These are phyloP conservation scores for Flexamia atlantica DNA, from an alignment of 2,888 invertebrate genomes.

Conservation along the genomic window DNA sequence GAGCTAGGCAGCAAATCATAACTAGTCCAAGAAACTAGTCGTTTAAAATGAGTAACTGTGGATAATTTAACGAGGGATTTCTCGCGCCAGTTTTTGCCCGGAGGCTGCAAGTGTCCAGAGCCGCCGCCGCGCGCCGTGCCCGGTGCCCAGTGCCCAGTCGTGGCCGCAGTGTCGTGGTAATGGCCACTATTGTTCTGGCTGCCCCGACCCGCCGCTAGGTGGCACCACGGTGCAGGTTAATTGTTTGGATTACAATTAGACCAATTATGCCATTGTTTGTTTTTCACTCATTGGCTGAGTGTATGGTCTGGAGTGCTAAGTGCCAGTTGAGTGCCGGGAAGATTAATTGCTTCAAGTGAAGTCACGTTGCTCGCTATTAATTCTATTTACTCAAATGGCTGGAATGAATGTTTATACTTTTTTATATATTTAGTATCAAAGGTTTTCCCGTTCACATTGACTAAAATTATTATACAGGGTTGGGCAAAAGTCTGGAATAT, in stretches of 20 bases:
- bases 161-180: slow-evolving; percentile 30
- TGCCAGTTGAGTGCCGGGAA: background rate
- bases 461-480: no score
- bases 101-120: no score
- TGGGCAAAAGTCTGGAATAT: no score
- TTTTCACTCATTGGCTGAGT: background rate
- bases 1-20: background rate
- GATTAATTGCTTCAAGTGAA: background rate
- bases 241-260: slow-evolving; percentile 44
- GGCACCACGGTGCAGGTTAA: slow-evolving; percentile 13
- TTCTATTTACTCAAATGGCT: no score
- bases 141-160: background rate
- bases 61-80: slow-evolving; percentile 3
- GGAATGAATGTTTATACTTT: no score
- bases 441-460: no score
- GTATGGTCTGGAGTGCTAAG: background rate
- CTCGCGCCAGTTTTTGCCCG: slow-evolving; percentile 26
- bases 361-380: no score
- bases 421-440: no score
- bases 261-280: slow-evolving; percentile 49
- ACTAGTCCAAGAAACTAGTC: background rate
- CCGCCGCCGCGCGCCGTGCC: no score
- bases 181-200: slow-evolving; percentile 45
- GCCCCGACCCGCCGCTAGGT: background rate
- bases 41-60: slow-evolving; percentile 4